phyloP scores from a whole-genome alignment of 2,113 vertebrate genomes.

The Misgurnus mizolepis region DNA sequence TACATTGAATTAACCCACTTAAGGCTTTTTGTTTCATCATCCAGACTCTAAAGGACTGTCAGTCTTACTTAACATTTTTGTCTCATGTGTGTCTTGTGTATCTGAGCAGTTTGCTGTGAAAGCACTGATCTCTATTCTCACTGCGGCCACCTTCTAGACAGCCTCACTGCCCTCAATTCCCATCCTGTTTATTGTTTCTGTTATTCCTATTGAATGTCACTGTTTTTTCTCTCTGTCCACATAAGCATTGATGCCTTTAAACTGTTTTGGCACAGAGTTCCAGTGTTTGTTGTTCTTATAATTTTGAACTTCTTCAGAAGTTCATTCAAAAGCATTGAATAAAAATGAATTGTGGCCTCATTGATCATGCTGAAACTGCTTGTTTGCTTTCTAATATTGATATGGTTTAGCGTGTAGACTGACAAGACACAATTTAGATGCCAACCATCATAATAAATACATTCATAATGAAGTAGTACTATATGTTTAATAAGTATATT shows the following conservation, averaged over 20 bases:
- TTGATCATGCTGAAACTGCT: background rate
- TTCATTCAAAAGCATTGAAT: constrained; percentile 14
- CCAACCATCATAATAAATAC: no score
- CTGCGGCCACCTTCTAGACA: constrained; percentile 13
- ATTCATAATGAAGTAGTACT: no score
- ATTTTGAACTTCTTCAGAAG: constrained; percentile 18
- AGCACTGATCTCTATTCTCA: background rate
- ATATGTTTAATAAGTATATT: no score
- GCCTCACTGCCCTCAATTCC: background rate
- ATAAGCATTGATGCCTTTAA: constrained; percentile 21
- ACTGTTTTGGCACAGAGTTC: constrained; percentile 44
- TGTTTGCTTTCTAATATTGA: no score
- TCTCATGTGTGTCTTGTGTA: background rate
- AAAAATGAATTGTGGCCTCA: constrained; percentile 11
- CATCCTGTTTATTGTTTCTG: constrained; percentile 1
- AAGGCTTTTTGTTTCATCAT: background rate
- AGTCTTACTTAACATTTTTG: background rate
- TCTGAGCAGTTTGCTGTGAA: constrained; percentile 7
- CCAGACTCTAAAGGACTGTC: background rate
- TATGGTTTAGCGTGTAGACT: no score
- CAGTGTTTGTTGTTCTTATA: constrained; percentile 38
- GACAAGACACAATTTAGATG: no score
- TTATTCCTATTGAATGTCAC: constrained; percentile 38
- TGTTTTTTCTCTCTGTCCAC: constrained; percentile 34
- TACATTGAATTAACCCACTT: background rate